These are phyloP conservation scores for Myotis brandtii DNA, from an alignment of 2,113 vertebrate species.

Conservation along the genomic window DNA sequence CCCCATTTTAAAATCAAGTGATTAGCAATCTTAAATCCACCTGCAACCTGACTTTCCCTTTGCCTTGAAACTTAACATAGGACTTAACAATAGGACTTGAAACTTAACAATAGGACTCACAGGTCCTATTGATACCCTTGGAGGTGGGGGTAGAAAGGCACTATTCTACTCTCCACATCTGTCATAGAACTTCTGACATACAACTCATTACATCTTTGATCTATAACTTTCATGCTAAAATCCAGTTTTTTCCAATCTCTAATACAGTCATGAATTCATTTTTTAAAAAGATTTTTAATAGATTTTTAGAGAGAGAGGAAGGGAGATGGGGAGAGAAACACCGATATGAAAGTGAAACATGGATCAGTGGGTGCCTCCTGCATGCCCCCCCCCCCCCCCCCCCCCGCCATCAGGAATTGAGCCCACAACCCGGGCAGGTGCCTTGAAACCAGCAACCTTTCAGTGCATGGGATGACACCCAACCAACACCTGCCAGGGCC, in stretches of 20 bases:
- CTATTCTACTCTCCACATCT: neutral
- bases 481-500: neutral
- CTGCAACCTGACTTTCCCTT: neutral
- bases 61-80: neutral
- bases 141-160: neutral
- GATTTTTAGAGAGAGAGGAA: neutral
- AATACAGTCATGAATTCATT: neutral
- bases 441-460: neutral
- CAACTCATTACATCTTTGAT: neutral
- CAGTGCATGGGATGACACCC: neutral
- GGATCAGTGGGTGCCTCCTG: neutral
- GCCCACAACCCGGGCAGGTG: neutral
- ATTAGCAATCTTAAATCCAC: neutral
- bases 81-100: neutral
- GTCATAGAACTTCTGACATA: neutral
- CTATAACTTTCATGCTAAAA: neutral
- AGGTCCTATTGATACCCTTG: neutral
- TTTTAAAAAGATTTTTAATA: neutral
- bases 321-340: neutral
- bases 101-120: neutral
- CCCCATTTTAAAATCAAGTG: constrained; percentile 7
- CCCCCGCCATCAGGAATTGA: neutral
- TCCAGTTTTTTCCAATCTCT: neutral
- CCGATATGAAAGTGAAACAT: neutral
- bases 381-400: too few relatives aligned